phyloP scores from a whole-genome alignment of 2,113 vertebrate species.

The Eurypyga helias region DNA sequence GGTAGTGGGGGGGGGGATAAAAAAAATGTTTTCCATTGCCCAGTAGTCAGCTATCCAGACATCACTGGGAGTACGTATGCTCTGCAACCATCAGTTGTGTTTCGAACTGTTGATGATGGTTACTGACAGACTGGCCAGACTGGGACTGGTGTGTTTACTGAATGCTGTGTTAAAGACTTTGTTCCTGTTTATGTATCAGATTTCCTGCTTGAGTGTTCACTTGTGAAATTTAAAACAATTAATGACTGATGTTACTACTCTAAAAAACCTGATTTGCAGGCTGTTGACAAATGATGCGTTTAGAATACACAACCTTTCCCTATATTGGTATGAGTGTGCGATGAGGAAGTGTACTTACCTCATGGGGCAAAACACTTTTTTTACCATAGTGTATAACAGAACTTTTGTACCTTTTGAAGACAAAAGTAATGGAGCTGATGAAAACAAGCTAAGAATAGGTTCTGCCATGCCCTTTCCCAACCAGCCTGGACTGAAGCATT shows the following conservation, averaged over 20 bases:
- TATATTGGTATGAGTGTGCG: not conserved
- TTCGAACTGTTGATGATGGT: not conserved
- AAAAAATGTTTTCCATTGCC: not conserved
- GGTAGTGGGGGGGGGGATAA: not conserved
- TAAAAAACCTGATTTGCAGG: constrained; percentile 18
- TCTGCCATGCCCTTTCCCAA: not conserved
- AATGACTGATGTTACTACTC: constrained; percentile 5
- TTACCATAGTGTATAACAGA: not conserved
- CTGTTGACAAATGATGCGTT: constrained; percentile 57
- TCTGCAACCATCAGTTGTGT: not conserved
- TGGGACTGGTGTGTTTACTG: not conserved
- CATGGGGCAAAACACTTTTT: not conserved
- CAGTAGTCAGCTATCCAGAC: not conserved
- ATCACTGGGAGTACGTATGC: not conserved
- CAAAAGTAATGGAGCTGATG: not conserved
- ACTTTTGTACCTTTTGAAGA: not conserved
- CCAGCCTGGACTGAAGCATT: not conserved
- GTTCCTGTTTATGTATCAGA: constrained; percentile 43
- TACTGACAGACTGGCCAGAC: not conserved
- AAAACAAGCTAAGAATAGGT: not conserved
- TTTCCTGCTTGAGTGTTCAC: constrained; percentile 60
- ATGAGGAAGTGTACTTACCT: not conserved
- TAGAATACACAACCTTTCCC: not conserved
- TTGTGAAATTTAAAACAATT: constrained; percentile 66
- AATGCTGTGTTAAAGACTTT: not conserved